Evolutionary conservation across 2,888 invertebrate species (phyloP).

Genomic region (Acanthosepion lycidas): DNA sequence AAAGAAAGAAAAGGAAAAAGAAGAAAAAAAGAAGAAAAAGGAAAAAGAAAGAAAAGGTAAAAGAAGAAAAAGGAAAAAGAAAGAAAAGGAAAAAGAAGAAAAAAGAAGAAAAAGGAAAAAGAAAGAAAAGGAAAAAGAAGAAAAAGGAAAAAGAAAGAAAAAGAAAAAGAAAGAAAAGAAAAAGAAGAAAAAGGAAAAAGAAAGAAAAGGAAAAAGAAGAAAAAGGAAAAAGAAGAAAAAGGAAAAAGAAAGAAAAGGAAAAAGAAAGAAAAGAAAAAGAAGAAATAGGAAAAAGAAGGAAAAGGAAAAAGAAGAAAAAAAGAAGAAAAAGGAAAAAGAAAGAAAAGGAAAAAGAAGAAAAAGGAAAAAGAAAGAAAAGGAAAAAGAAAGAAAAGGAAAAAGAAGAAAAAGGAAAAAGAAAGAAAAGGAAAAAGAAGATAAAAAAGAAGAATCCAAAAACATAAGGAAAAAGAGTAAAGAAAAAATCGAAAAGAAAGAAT

Average conservation of each 20-base stretch:
- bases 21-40: not conserved
- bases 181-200: too few relatives aligned
- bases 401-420: not conserved
- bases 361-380: not conserved
- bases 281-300: not conserved
- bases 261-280: not conserved
- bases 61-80: not conserved
- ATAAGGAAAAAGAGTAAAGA: not conserved
- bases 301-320: not conserved
- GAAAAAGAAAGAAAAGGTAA: not conserved
- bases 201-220: too few relatives aligned
- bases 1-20: not conserved
- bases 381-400: not conserved
- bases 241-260: not conserved
- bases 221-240: not conserved
- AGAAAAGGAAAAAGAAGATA: not conserved
- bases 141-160: not conserved
- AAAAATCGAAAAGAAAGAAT: not conserved
- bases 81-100: not conserved
- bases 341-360: too few relatives aligned
- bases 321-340: not conserved
- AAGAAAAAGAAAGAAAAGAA: not conserved
- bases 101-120: not conserved
- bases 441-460: not conserved
- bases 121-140: not conserved